Evolutionary conservation across 1,140 invertebrate species (phyloP), one percentile per base, ranked within the genome.

Genomic region (Rhynchophorus ferrugineus): DNA sequence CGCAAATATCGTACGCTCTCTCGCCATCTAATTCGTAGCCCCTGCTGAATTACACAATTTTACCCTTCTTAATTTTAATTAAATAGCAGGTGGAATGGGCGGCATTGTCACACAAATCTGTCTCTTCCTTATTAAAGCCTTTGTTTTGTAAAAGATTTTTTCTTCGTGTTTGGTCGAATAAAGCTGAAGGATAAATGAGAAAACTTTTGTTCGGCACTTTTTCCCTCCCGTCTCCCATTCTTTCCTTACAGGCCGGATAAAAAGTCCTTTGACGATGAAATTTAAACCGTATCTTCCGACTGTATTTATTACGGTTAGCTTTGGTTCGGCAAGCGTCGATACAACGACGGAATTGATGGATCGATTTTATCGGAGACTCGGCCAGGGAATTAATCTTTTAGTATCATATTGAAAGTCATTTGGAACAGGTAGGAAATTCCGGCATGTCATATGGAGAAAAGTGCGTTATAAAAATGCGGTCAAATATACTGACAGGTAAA

Each of bases 111-210:
- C 48, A 42, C 48, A 42, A 43, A 42, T 49, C 29, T 43, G 20
- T 22, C 39, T 49, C 39, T 49, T 36, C 29, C 48, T 43, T 42
- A 49, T 43, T 42, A 49, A 49, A 49, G n/a, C 48, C 48, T 43
- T 49, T 49, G 37, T 39, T 41, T 49, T 41, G 42, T 18, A 29
- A 29, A 29, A 29, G 24, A 29, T 29, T 29, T 29, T 29, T 29
- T 29, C 24, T n/a, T n/a, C 24, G 24, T 29, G 24, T 29, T 29
- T 29, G 5, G 5, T 29, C 24, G 5, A 29, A 29, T 11, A 29
- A 29, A 29, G 24, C 11, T 29, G 5, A 29, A 29, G 24, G 11
- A 29, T 29, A 29, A 29, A 29, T 29, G 24, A 11, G 24, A 11
- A 29, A 29, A 29, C 24, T 29, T 29, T 29, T 29, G 11, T 29